phyloP scores from a whole-genome alignment of 1,140 invertebrate genomes.

The Drosophila rufa region DNA sequence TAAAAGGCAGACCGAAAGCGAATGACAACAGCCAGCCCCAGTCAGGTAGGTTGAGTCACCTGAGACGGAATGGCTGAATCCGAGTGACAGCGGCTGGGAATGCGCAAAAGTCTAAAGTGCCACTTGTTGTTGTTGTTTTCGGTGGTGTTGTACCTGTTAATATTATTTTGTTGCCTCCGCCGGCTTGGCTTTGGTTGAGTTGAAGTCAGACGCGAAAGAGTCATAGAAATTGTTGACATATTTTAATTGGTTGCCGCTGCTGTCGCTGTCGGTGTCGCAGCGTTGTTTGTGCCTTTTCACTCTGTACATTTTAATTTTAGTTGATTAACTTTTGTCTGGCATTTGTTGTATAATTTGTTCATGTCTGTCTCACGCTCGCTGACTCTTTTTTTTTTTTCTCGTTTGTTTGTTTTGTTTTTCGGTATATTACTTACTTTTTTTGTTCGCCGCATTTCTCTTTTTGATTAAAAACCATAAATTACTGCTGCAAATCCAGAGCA shows the following conservation, averaged over 20 bases:
- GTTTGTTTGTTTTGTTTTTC: background rate
- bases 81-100: constrained; percentile 73
- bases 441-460: constrained; percentile 39
- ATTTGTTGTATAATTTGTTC: constrained; percentile 50
- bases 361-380: constrained; percentile 22
- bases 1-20: constrained; percentile 48
- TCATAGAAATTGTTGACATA: constrained; percentile 66
- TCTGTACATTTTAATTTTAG: constrained; percentile 75
- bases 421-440: constrained; percentile 24
- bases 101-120: constrained; percentile 82
- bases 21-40: constrained; percentile 21
- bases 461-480: constrained; percentile 37
- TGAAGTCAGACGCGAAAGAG: constrained; percentile 64
- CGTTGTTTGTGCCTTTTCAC: constrained; percentile 19
- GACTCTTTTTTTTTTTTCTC: constrained; percentile 23
- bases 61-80: constrained; percentile 45
- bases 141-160: constrained; percentile 29
- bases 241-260: constrained; percentile 39
- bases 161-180: constrained; percentile 32
- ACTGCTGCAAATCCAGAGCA: constrained; percentile 24
- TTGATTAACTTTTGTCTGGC: constrained; percentile 74
- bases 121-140: constrained; percentile 56
- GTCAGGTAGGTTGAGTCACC: constrained; percentile 72
- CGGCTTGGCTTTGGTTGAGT: constrained; percentile 33
- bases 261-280: background rate